Evolutionary conservation across 2,797 vertebrate species (phyloP), one percentile per base, ranked within the genome.

Genomic region (Aselliscus stoliczkanus): DNA sequence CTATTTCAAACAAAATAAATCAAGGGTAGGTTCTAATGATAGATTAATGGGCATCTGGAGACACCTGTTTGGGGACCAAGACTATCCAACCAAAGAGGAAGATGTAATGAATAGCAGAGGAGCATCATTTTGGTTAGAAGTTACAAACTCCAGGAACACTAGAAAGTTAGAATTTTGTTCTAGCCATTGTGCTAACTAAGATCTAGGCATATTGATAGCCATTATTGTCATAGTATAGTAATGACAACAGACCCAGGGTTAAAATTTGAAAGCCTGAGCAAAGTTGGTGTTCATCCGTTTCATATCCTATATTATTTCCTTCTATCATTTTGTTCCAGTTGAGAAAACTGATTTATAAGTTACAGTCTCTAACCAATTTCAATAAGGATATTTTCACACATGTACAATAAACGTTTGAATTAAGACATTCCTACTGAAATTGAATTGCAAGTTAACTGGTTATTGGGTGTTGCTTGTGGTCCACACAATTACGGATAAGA

Each of bases 401-500:
- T 98, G 97, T 97, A 97, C 96, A 98, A 96, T 97, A 97, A 98
- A 97, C 97, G 97, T 95, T 98, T 97, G 98, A 98, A 98, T 98
- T 97, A 98, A 98, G 97, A 97, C 94, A 60, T 98, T 97, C 98
- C 96, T 96, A 96, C 84, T 96, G 92, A 97, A 98, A 98, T 97
- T 96, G 96, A 97, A 97, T 98, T 86, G 96, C 97, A 96, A 96
- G 97, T 98, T 98, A 98, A 97, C 98, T 96, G 93, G 96, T 97
- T 98, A 98, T 98, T 97, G 98, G 97, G 97, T 98, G 96, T 96
- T 86, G 54, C 79, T 97, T 94, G 93, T 97, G 97, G 96, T 96
- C 96, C 25, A 89, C 93, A 97, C 96, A 98, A 97, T 97, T 98
- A 97, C 88, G 97, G 98, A 98, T 97, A 98, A 98, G 95, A 98